These are phyloP conservation scores for Pseudorectes ferrugineus DNA, from an alignment of 2,113 vertebrate species.

Conservation along the genomic window DNA sequence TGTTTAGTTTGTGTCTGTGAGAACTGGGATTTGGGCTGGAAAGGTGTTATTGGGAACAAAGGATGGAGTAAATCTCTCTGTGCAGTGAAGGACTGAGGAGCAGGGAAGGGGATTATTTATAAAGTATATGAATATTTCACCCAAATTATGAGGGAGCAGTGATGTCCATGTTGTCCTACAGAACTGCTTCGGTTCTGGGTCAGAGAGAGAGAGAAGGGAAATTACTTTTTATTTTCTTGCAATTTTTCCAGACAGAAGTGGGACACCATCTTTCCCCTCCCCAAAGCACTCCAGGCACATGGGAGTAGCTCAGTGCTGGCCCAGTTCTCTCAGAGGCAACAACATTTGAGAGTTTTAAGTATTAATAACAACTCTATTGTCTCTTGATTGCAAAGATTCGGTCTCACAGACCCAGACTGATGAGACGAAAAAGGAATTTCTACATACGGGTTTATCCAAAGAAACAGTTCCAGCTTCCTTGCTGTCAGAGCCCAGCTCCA, in stretches of 20 bases:
- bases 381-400: background rate
- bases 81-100: background rate
- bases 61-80: background rate
- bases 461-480: background rate
- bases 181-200: background rate
- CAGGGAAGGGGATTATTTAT: background rate
- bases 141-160: background rate
- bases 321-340: background rate
- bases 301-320: background rate
- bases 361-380: background rate
- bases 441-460: background rate
- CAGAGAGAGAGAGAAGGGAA: background rate
- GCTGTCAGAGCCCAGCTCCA: background rate
- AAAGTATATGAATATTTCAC: background rate
- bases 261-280: background rate
- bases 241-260: background rate
- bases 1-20: background rate
- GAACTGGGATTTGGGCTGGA: background rate
- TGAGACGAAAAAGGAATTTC: background rate
- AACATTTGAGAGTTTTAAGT: background rate
- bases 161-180: background rate
- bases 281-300: background rate
- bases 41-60: background rate
- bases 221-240: background rate
- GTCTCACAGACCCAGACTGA: background rate